Evolutionary conservation across 1,140 invertebrate species (phyloP), one percentile per base, ranked within the genome.

Genomic region (Zaprionus africanus): DNA sequence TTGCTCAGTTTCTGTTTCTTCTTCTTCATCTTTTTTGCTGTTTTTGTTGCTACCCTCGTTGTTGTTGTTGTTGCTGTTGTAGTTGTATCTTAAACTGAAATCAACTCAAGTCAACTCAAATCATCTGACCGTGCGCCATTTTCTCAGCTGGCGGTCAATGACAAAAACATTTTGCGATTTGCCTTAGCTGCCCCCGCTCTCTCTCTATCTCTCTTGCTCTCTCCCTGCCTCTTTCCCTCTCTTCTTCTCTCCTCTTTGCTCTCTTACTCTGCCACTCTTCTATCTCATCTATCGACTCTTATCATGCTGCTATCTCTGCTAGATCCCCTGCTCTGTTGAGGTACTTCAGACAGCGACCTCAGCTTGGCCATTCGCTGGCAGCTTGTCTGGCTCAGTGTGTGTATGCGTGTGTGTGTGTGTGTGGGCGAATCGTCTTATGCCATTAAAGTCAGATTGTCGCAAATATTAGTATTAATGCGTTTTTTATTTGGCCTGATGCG

Each of bases 391-490:
- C 6, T 46, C 19, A 41, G 15, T 24, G 19, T 51, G 17, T 19
- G 17, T n/a, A 1, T 43, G 41, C 5, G 56, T 43, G 41, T 43
- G 17, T 46, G 17, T 46, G n/a, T 49, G 43, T 49, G 43, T 49
- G 46, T 19, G 57, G 49, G 24, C 38, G 65, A 38, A 61, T 76
- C 80, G 71, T 81, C 79, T 88, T 90, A 65, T 82, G 82, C 61
- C 81, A 85, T 90, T 85, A 90, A 90, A 79, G 74, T 82, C 81
- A 77, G 76, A 80, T 90, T 90, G 79, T 90, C 85, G 82, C 76
- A 81, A 77, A 88, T 90, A 90, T 90, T 81, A 90, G 82, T 90
- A 90, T 90, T 90, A 90, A 90, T 90, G 85, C 57, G 75, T 76
- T 90, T 90, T 88, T 88, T 88, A 90, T 90, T 90, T 79, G 79